Conservation (phyloP, 2,113 vertebrate genomes). For the Amphiprion percula region DNA sequence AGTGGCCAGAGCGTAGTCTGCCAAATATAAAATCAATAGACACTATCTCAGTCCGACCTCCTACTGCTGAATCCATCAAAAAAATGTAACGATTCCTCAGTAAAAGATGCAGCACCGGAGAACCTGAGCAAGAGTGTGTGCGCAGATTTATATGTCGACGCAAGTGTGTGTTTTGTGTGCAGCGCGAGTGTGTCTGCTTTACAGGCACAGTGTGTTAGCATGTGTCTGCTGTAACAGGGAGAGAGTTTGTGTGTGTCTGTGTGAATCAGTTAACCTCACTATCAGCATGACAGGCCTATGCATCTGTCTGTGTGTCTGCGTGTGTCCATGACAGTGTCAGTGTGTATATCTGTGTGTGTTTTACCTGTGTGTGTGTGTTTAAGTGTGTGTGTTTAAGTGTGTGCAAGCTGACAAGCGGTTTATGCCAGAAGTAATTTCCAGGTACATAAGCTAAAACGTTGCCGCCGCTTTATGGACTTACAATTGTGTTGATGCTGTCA, state of each 20-base stretch:
- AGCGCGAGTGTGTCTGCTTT: neutral
- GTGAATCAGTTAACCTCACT: neutral
- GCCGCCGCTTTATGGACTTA: constrained; percentile 68
- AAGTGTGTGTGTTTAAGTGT: constrained; percentile 5
- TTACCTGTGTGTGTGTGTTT: neutral
- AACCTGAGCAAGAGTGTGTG: constrained; percentile 35
- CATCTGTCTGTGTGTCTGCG: neutral
- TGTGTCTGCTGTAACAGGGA: constrained; percentile 1
- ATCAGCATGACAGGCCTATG: constrained; percentile 13
- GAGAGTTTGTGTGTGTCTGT: neutral
- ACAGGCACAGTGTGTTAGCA: constrained; percentile 13
- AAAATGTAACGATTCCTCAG: constrained; percentile 78
- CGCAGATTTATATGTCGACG: constrained; percentile 16
- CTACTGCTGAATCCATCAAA: constrained; percentile 84
- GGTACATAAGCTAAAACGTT: constrained; percentile 65
- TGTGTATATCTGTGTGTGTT: neutral
- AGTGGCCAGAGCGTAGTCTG: constrained; percentile 74
- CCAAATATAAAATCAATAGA: constrained; percentile 88
- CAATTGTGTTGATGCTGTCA: constrained; percentile 75
- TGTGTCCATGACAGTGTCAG: constrained; percentile 7
- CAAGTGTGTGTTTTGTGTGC: neutral
- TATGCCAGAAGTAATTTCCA: constrained; percentile 74
- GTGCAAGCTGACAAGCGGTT: constrained; percentile 53
- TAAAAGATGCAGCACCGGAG: constrained; percentile 75
- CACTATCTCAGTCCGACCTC: constrained; percentile 81